These are phyloP conservation scores for Pithys albifrons DNA, from an alignment of 2,113 vertebrate species.

Conservation along the genomic window DNA sequence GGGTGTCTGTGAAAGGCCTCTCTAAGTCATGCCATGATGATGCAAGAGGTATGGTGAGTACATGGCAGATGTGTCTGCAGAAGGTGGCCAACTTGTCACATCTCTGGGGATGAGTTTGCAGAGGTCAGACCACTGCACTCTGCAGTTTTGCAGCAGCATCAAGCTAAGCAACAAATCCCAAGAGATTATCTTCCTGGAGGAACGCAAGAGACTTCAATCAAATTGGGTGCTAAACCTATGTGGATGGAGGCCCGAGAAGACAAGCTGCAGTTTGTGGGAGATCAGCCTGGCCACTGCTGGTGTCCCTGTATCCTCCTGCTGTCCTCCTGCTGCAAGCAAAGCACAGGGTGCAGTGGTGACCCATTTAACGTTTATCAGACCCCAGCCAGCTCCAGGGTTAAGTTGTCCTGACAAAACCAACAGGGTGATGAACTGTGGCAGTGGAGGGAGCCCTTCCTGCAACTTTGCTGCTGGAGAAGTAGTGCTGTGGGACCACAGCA, in stretches of 20 bases:
- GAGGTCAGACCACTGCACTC: not conserved
- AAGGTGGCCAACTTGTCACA: fast-evolving
- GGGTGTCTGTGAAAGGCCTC: fast-evolving
- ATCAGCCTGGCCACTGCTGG: not conserved
- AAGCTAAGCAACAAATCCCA: not conserved
- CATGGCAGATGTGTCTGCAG: fast-evolving
- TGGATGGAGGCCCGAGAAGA: not conserved
- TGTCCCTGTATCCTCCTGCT: not conserved
- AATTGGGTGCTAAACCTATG: not conserved
- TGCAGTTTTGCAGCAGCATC: not conserved
- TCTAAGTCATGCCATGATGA: not conserved
- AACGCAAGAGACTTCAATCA: not conserved
- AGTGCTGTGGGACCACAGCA: not conserved
- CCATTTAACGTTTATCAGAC: not conserved
- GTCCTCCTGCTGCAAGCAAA: not conserved
- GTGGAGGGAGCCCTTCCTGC: not conserved
- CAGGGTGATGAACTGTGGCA: fast-evolving
- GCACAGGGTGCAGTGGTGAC: fast-evolving
- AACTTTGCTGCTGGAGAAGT: not conserved
- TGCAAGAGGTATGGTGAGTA: not conserved
- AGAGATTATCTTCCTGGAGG: not conserved
- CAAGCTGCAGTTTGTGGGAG: not conserved
- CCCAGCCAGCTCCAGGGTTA: not conserved
- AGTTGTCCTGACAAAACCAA: not conserved
- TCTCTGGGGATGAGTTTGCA: not conserved